Base-by-base conservation (phyloP, 1,140 invertebrate genomes). In the Pararge aegeria region DNA sequence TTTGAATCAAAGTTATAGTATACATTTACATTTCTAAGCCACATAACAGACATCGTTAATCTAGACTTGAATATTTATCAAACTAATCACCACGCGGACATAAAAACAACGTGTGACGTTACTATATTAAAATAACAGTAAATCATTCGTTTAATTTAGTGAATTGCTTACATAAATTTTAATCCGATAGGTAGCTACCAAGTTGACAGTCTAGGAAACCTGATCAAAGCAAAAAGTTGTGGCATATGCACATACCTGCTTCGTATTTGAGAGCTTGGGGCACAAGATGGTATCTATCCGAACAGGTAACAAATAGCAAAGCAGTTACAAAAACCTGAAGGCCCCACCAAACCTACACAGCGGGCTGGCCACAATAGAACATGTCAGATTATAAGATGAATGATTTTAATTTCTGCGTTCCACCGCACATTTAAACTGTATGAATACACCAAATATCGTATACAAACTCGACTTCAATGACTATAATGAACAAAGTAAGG, bases 331-430 rank as follows among this genome's bases (percentile, higher is more conserved):
- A 71, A 74, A 67, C 63, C 52, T 57, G 60, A 54, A 73, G 63
- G 64, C 64, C 73, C 73, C 68, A 68, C 51, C 63, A 76, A 69
- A 77, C 60, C 61, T 63, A 75, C 62, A 64, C 59, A 68, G 42
- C 60, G 48, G 53, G 51, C 64, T 55, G 63, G 54, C 62, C 58
- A 86, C 83, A 87, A 89, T 84, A 80, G 80, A 75, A 73, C 64
- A 72, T 70, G 83, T 84, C 86, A 80, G 83, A 82, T 83, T 80
- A 79, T 74, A 87, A 84, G 81, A 87, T 81, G 80, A 82, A 86
- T 86, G 80, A 73, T 82, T 77, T 74, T 64, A 73, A 80, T 77
- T 75, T 80, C 58, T 67, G 49, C 55, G 37, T 55, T 42, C 46
- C 48, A 15, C 49, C 42, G n/a, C 46, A 34, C 19, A n/a, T 27